phyloP scores from a whole-genome alignment of 2,113 vertebrate species.

The Danionella cerebrum region DNA sequence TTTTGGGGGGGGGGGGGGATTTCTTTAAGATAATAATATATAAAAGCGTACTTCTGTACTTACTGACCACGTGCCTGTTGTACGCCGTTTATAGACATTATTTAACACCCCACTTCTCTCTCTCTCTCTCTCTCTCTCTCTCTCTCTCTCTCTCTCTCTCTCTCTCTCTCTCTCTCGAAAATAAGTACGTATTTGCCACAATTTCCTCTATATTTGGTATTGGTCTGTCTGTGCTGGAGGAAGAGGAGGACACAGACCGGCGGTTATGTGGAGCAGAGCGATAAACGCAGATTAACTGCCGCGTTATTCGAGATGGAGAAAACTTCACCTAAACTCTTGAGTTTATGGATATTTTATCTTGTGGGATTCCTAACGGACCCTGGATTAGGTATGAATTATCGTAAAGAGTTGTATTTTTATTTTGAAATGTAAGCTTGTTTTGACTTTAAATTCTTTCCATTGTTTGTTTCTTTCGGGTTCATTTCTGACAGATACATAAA shows the following conservation, averaged over 20 bases:
- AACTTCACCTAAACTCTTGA: neutral
- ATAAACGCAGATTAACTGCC: neutral
- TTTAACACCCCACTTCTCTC: too few species aligned
- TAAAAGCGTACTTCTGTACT: too few species aligned
- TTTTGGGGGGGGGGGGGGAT: too few species aligned
- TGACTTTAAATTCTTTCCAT: too few species aligned
- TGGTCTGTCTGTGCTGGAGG: neutral
- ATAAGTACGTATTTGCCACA: neutral
- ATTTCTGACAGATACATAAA: too few species aligned
- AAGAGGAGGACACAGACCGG: neutral
- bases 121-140: too few species aligned
- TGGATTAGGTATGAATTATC: neutral
- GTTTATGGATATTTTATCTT: constrained; percentile 16
- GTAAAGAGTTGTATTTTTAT: neutral
- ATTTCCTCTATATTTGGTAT: constrained; percentile 20
- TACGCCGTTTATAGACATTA: too few species aligned
- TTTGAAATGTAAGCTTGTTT: neutral
- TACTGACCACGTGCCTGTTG: too few species aligned
- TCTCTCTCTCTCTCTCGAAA: neutral
- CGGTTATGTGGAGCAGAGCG: neutral
- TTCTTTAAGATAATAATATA: too few species aligned
- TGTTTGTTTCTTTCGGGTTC: too few species aligned
- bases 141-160: neutral
- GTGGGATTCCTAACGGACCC: neutral
- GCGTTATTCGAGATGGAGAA: neutral